Percentiles rank a stretch among this genome's conserved stretches.
Conservation (phyloP, 2,113 vertebrate species). For the Bubo blakistoni region DNA sequence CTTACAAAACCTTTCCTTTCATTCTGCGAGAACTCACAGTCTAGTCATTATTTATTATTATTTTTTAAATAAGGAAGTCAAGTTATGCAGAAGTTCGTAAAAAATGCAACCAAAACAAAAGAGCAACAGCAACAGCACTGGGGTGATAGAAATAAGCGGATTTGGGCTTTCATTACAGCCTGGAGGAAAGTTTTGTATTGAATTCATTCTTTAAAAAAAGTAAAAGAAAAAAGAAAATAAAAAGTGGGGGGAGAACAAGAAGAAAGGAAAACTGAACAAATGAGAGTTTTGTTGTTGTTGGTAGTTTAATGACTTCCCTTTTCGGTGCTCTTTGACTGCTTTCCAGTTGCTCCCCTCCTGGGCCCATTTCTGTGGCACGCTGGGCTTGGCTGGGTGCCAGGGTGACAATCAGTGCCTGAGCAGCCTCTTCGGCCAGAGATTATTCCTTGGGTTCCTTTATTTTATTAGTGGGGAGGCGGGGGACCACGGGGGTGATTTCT, state of each 20-base stretch:
- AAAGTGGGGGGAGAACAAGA: not conserved
- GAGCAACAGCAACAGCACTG: not conserved
- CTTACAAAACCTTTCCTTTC: not conserved
- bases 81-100: not conserved
- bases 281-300: slow-evolving; percentile 4
- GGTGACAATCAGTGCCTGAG: slow-evolving; percentile 81
- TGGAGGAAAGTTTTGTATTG: slow-evolving; percentile 38
- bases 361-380: slow-evolving; percentile 26
- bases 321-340: slow-evolving; percentile 69
- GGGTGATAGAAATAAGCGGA: not conserved
- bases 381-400: slow-evolving; percentile 80
- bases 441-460: slow-evolving; percentile 75
- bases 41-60: not conserved
- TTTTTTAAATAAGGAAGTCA: not conserved
- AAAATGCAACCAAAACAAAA: not conserved
- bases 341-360: slow-evolving; percentile 56
- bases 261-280: slow-evolving; percentile 46
- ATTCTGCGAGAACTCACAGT: not conserved
- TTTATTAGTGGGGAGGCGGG: slow-evolving; percentile 74
- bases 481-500: slow-evolving; percentile 69
- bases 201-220: slow-evolving; percentile 44
- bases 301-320: slow-evolving; percentile 74
- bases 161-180: slow-evolving; percentile 28
- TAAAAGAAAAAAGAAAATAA: not conserved
- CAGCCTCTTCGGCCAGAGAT: slow-evolving; percentile 78